Conservation (phyloP, 2,797 vertebrate genomes). For the Nothura maculosa region DNA sequence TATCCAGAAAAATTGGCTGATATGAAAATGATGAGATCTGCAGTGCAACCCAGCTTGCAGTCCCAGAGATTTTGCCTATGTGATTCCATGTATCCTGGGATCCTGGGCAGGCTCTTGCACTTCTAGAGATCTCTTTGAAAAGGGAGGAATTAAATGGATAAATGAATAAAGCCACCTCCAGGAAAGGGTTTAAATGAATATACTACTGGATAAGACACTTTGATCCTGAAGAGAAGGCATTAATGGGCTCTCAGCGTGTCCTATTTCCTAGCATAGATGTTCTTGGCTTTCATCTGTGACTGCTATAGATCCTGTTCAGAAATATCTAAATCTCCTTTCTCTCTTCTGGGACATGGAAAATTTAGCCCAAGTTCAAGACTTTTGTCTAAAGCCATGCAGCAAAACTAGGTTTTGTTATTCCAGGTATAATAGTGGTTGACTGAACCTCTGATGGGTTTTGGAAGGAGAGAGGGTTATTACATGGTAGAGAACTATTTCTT, state of each 20-base stretch:
- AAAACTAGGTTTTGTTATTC: background rate
- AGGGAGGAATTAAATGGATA: background rate
- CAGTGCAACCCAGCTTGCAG: background rate
- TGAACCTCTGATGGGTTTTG: background rate
- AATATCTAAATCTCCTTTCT: background rate
- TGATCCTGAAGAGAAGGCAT: background rate
- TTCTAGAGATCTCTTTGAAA: background rate
- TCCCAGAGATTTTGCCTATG: background rate
- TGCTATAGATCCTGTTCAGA: background rate
- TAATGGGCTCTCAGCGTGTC: background rate
- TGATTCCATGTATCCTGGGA: background rate
- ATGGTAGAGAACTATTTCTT: background rate
- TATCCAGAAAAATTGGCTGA: fast-evolving
- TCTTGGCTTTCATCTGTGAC: background rate
- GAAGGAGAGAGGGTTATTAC: background rate
- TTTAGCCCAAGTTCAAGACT: background rate
- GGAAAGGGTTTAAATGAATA: background rate
- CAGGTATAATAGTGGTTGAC: background rate
- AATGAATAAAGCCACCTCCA: background rate
- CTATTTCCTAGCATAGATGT: background rate
- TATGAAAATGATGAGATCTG: background rate
- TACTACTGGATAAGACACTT: background rate
- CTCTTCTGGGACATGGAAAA: background rate
- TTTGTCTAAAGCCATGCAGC: background rate
- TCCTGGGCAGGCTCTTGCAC: background rate